A percentile compares a stretch with the other conserved stretches of the same genome.
phyloP scores from a whole-genome alignment of 2,888 invertebrate species.

The Palloptera scutellata region DNA sequence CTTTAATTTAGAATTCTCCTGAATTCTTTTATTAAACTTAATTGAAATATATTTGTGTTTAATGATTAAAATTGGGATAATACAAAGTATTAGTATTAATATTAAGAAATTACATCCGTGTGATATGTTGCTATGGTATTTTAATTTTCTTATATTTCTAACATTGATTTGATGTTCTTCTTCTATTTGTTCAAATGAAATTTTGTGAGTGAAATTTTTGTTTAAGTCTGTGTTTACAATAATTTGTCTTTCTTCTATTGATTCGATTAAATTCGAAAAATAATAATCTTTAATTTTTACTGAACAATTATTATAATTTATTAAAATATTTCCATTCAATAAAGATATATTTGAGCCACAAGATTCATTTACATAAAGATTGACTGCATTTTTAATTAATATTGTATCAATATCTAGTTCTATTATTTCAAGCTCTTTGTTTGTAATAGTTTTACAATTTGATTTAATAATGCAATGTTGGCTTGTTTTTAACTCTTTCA shows the following conservation, averaged over 20 bases:
- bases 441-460: conserved; percentile 21
- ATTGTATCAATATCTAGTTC: not conserved
- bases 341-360: not conserved
- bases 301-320: conserved; percentile 21
- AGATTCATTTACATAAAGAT: conserved; percentile 8
- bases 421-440: conserved; percentile 13
- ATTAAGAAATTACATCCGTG: not conserved
- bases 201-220: conserved; percentile 1
- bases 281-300: conserved; percentile 23
- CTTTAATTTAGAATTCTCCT: too few species aligned
- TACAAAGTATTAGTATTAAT: not conserved
- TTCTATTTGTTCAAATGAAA: not conserved
- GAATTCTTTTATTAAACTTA: conserved; percentile 2
- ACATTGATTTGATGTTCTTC: not conserved
- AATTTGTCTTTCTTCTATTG: conserved; percentile 3
- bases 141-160: not conserved
- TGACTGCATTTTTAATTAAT: conserved; percentile 22
- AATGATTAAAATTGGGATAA: not conserved
- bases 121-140: not conserved
- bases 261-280: conserved; percentile 18
- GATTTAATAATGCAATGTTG: conserved; percentile 11
- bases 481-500: conserved; percentile 12
- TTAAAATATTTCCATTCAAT: conserved; percentile 12
- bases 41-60: not conserved
- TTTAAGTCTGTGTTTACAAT: conserved; percentile 6